These are phyloP conservation scores for Hafferia zeledoni DNA, from an alignment of 2,797 vertebrate species.

Conservation along the genomic window DNA sequence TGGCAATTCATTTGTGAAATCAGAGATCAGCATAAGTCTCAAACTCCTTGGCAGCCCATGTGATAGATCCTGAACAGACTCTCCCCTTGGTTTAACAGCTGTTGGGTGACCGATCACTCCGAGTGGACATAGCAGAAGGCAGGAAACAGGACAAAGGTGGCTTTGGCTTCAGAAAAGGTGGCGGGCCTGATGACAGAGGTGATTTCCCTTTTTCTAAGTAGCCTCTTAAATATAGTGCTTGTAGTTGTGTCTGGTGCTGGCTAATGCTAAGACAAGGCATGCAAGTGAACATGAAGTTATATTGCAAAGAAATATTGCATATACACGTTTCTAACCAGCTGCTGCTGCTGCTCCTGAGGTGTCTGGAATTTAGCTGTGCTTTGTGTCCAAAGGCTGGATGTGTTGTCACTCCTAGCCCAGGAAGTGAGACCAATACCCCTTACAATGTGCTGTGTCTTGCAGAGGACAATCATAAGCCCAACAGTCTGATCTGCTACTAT, in stretches of 20 bases:
- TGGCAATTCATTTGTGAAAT: neutral
- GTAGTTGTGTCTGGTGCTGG: neutral
- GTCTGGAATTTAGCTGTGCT: conserved; percentile 22
- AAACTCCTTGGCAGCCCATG: neutral
- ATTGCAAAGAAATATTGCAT: neutral
- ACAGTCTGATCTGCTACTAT: conserved; percentile 62
- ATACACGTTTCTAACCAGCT: neutral
- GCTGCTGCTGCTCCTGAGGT: neutral
- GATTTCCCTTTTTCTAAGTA: conserved; percentile 41
- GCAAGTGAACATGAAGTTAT: neutral
- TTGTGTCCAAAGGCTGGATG: neutral
- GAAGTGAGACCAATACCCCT: conserved; percentile 65
- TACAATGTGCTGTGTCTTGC: neutral
- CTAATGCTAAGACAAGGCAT: neutral
- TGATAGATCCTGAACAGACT: neutral
- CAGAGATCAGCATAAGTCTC: neutral
- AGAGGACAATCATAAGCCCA: conserved; percentile 51
- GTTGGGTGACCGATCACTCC: conserved; percentile 87
- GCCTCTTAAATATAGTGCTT: neutral
- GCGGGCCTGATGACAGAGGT: conserved; percentile 90
- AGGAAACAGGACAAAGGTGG: conserved; percentile 93
- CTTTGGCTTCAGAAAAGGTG: conserved; percentile 93
- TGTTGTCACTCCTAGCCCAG: conserved; percentile 48
- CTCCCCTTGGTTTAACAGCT: conserved; percentile 77
- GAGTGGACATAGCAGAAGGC: conserved; percentile 98